Base-by-base conservation (phyloP, 1,140 invertebrate genomes). In the Sipha flava region DNA sequence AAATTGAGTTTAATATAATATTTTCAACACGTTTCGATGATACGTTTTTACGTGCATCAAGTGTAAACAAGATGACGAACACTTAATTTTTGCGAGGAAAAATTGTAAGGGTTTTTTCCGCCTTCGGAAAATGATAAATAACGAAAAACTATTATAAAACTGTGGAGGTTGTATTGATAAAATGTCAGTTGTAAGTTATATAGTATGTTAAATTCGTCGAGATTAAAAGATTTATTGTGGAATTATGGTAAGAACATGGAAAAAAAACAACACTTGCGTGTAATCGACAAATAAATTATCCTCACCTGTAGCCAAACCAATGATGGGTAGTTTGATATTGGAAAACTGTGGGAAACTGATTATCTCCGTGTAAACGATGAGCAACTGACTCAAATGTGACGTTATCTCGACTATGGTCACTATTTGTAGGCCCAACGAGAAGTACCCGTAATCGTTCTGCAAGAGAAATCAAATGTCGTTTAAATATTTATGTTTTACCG, bases 301-400 rank as follows among this genome's bases (percentile, higher is more conserved):
- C 31, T 77, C 31, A 80, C 80, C 72, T 52, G 80, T 80, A 16
- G 72, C 45, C 21, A 80, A 57, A 23, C 68, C 70, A 21, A 80
- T 77, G 37, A 73, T 64, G 16, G 80, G 73, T 14, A 75, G 40
- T 52, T 80, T 80, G n/a, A 80, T 77, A 43, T 57, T 80, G 34
- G 72, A 72, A 47, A 80, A 75, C 43, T 49, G 57, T 3, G 49
- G 70, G 14, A 77, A 75, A 23, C 68, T 73, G 29, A 80, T 80
- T 14, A 80, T 80, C 29, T 80, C 80, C 16, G 72, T 75, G 34
- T 80, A 80, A 10, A 64, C 72, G 26, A 80, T 73, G 43, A 80
- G 70, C 57, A 80, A 57, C 26, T 75, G 47, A 37, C 80, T 80
- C 31, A 80, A 37, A 40, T 80, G 80, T 3, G 80, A 80, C 18